phyloP scores from a whole-genome alignment of 2,888 invertebrate genomes.

The Caenorhabditis becei region DNA sequence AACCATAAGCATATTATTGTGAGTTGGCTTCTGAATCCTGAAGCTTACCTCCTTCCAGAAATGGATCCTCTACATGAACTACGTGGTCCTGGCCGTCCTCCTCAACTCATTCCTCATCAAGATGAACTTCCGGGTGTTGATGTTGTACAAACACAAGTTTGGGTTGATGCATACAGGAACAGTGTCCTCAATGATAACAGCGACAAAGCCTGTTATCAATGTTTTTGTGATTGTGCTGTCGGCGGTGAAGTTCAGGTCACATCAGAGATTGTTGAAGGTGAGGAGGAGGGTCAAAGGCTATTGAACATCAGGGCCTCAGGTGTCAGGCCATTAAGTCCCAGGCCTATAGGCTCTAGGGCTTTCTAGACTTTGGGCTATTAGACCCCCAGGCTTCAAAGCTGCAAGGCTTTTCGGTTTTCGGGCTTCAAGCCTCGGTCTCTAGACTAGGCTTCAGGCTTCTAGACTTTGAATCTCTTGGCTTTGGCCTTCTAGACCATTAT shows the following conservation, averaged over 20 bases:
- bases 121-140: conserved; percentile 66
- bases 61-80: conserved; percentile 63
- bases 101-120: conserved; percentile 73
- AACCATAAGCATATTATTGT: conserved; percentile 16
- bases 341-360: no score
- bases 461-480: no score
- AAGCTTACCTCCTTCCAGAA: conserved; percentile 45
- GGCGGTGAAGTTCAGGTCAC: conserved; percentile 56
- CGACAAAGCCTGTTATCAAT: conserved; percentile 77
- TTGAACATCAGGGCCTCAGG: no score
- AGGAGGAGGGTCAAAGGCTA: background rate
- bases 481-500: no score
- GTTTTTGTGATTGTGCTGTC: conserved; percentile 72
- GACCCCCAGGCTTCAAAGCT: no score
- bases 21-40: background rate
- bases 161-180: conserved; percentile 78
- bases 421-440: no score
- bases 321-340: no score
- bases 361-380: no score
- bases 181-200: conserved; percentile 77
- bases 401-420: no score
- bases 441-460: no score
- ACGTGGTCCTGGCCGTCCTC: conserved; percentile 63
- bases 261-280: conserved; percentile 59
- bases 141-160: conserved; percentile 69